phyloP scores from a whole-genome alignment of 2,113 vertebrate genomes.

The Scophthalmus maximus region DNA sequence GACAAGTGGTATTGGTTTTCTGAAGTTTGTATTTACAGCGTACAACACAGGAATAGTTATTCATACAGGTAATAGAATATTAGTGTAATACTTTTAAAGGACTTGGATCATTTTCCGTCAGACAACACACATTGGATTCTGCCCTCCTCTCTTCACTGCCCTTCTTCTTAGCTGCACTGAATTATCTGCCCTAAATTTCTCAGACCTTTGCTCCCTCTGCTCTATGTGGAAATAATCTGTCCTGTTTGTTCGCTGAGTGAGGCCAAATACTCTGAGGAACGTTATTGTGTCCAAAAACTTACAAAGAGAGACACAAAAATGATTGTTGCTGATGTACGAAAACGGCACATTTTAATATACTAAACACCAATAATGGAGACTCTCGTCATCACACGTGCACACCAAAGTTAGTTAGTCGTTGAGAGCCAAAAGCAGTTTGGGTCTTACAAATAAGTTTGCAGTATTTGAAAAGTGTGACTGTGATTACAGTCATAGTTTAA shows the following conservation, averaged over 20 bases:
- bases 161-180: constrained; percentile 24
- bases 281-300: constrained; percentile 19
- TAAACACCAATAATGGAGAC: background rate
- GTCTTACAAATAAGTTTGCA: background rate
- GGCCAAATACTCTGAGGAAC: constrained; percentile 36
- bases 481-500: constrained; percentile 12
- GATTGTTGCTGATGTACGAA: constrained; percentile 1
- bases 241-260: constrained; percentile 39
- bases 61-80: background rate
- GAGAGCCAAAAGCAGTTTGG: constrained; percentile 2
- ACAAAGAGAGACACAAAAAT: constrained; percentile 16
- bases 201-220: constrained; percentile 54
- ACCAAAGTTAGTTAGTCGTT: constrained; percentile 10
- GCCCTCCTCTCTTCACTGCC: constrained; percentile 22
- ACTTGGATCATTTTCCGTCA: constrained; percentile 2
- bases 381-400: background rate
- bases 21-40: constrained; percentile 11
- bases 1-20: constrained; percentile 7
- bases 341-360: constrained; percentile 28
- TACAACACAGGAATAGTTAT: background rate
- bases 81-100: background rate
- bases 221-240: constrained; percentile 54
- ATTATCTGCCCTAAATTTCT: constrained; percentile 66
- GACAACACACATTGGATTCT: constrained; percentile 8
- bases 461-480: constrained; percentile 15